These are phyloP conservation scores for Platerodrilus igneus DNA, from an alignment of 2,888 invertebrate genomes.

Conservation along the genomic window DNA sequence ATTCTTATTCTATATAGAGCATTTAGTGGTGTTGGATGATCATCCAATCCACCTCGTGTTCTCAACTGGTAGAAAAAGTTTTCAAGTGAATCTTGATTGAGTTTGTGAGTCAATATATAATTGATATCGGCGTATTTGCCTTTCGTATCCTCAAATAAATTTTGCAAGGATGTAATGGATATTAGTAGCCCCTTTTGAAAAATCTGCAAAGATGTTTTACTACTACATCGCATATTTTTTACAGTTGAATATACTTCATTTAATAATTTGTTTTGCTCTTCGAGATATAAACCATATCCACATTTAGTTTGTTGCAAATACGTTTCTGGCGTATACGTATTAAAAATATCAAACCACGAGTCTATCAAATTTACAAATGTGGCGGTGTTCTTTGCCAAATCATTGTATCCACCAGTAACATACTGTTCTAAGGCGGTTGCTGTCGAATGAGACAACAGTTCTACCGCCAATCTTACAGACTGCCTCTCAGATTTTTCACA, in stretches of 20 bases:
- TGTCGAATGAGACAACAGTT: slow-evolving; percentile 26
- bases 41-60: slow-evolving; percentile 17
- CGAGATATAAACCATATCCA: slow-evolving; percentile 11
- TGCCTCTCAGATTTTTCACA: slow-evolving; percentile 23
- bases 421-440: slow-evolving; percentile 25
- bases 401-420: slow-evolving; percentile 14
- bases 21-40: slow-evolving; percentile 6
- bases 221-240: slow-evolving; percentile 2
- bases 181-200: slow-evolving; percentile 13
- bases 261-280: slow-evolving; percentile 10
- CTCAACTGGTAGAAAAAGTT: slow-evolving; percentile 9
- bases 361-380: slow-evolving; percentile 26
- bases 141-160: slow-evolving; percentile 10
- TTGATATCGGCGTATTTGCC: not conserved
- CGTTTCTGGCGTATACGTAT: slow-evolving; percentile 11
- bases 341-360: slow-evolving; percentile 27
- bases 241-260: slow-evolving; percentile 6
- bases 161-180: slow-evolving; percentile 10
- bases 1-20: slow-evolving; percentile 2
- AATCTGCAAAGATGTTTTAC: slow-evolving; percentile 7
- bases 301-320: slow-evolving; percentile 7
- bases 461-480: slow-evolving; percentile 24
- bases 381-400: slow-evolving; percentile 14
- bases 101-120: slow-evolving; percentile 6
- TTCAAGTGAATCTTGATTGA: slow-evolving; percentile 8